Conservation (phyloP, 2,113 vertebrate species). For the Melanerpes formicivorus region DNA sequence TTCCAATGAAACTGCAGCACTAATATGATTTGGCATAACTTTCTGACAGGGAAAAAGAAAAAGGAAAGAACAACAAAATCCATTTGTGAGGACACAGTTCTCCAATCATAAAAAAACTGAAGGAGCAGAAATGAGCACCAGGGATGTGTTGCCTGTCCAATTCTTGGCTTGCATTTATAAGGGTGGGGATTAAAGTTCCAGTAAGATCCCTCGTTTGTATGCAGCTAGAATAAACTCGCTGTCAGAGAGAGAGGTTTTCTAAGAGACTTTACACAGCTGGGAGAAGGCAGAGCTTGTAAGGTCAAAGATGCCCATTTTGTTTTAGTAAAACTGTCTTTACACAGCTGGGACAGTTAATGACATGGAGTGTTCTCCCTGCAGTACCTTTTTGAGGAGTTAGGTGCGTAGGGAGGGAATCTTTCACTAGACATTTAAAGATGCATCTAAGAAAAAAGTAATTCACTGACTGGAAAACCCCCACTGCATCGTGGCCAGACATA, state of each 20-base stretch:
- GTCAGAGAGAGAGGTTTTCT: background rate
- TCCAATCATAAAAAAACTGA: background rate
- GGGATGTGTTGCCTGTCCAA: background rate
- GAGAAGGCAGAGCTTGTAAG: background rate
- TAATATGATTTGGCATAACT: background rate
- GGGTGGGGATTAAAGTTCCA: background rate
- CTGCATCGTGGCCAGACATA: background rate
- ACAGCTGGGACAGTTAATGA: background rate
- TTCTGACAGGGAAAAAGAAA: background rate
- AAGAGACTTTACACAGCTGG: background rate
- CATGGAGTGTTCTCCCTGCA: background rate
- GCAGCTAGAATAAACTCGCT: background rate
- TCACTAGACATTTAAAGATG: background rate
- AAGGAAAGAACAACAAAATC: background rate
- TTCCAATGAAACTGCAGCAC: background rate
- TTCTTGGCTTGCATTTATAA: background rate
- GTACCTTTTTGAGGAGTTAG: background rate
- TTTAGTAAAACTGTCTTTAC: background rate
- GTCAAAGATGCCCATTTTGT: background rate
- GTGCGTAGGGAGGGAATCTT: background rate
- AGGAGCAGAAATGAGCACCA: background rate
- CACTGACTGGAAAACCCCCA: background rate
- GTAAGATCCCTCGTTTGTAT: background rate
- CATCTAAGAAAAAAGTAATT: background rate
- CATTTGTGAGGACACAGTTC: background rate